phyloP scores from a whole-genome alignment of 2,113 vertebrate genomes.

The Theropithecus gelada region DNA sequence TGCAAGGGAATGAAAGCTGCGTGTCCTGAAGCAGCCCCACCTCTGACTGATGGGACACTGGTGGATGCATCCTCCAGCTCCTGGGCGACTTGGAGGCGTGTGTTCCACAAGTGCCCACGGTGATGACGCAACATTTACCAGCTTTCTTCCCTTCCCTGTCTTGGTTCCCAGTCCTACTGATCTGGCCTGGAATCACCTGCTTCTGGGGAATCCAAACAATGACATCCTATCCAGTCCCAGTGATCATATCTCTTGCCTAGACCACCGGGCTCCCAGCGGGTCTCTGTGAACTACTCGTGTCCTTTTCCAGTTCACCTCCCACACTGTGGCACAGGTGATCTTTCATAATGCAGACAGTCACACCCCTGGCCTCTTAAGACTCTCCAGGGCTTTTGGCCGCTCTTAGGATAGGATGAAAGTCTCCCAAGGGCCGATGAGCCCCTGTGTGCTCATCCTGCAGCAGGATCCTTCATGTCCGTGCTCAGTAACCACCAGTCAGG shows the following conservation, averaged over 20 bases:
- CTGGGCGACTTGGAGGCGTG: accelerated
- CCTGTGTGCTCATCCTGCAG: neutral
- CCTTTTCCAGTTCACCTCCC: neutral
- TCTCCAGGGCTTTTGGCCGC: neutral
- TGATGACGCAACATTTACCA: neutral
- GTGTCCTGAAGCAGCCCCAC: neutral
- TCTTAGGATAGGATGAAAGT: neutral
- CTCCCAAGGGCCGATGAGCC: accelerated
- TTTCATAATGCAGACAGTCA: neutral
- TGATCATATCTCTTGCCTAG: too few relatives aligned
- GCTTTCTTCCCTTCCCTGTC: neutral
- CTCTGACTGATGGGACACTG: neutral
- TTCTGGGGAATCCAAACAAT: neutral
- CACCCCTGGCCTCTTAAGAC: neutral
- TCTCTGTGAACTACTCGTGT: neutral
- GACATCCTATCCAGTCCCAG: neutral
- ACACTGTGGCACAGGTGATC: neutral
- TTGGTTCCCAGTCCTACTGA: neutral
- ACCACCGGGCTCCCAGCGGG: neutral
- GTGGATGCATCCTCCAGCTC: neutral
- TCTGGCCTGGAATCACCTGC: neutral
- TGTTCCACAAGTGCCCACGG: neutral
- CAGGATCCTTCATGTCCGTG: neutral
- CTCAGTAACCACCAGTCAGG: neutral
- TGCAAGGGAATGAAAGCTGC: neutral